A percentile compares a stretch with the other conserved stretches of the same genome.
These are phyloP conservation scores for Ophioninae sp. DNA, from an alignment of 2,888 invertebrate species.

Conservation along the genomic window DNA sequence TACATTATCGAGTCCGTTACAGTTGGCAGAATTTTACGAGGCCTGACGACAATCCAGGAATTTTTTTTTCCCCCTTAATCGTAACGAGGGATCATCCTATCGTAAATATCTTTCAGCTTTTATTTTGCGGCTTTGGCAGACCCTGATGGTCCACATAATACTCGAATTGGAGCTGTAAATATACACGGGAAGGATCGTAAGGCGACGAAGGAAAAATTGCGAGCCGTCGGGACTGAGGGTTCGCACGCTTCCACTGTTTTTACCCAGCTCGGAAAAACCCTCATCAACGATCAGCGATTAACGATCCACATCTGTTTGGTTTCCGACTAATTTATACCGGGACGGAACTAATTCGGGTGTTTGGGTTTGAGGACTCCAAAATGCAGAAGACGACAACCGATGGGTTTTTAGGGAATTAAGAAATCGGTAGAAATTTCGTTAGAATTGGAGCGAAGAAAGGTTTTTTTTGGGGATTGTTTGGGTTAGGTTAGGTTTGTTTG, in stretches of 20 bases:
- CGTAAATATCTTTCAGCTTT: slow-evolving; percentile 32
- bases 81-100: slow-evolving; percentile 6
- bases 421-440: background rate
- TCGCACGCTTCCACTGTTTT: slow-evolving; percentile 50
- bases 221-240: slow-evolving; percentile 31
- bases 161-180: slow-evolving; percentile 43
- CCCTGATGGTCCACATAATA: slow-evolving; percentile 51
- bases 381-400: no score
- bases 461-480: background rate
- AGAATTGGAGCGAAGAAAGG: background rate
- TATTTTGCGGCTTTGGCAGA: slow-evolving; percentile 17
- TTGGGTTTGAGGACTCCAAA: background rate
- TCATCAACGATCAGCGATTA: slow-evolving; percentile 56
- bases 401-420: background rate
- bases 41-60: slow-evolving; percentile 15
- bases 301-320: slow-evolving; percentile 52
- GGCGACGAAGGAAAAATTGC: slow-evolving; percentile 16
- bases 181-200: slow-evolving; percentile 14
- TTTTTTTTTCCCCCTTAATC: background rate
- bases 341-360: slow-evolving; percentile 12
- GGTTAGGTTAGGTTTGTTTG: no score
- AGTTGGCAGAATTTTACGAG: slow-evolving; percentile 22
- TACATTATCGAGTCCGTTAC: slow-evolving; percentile 41
- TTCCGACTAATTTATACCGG: slow-evolving; percentile 3
- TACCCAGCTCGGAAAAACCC: slow-evolving; percentile 54